phyloP scores from a whole-genome alignment of 2,797 vertebrate species.

The Esox masquinongy region DNA sequence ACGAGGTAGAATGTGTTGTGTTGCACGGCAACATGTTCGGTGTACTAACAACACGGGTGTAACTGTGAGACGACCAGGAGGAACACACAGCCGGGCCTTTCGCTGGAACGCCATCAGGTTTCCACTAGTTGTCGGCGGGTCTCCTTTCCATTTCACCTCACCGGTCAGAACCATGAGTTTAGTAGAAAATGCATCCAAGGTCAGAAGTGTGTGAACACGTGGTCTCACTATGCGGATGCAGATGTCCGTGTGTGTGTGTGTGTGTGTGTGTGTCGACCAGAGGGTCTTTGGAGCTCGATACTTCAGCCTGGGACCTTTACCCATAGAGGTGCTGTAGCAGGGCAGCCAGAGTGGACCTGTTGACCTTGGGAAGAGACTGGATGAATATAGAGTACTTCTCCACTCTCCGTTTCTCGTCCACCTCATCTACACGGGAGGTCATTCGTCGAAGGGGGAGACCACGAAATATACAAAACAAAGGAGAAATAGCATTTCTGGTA shows the following conservation, averaged over 20 bases:
- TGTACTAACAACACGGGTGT: too few relatives aligned
- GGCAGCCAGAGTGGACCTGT: conserved; percentile 86
- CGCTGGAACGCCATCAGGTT: not conserved
- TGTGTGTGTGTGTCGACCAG: conserved; percentile 10
- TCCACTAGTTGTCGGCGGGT: not conserved
- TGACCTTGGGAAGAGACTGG: conserved; percentile 81
- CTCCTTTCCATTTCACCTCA: not conserved
- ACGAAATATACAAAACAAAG: not conserved
- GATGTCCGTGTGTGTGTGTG: conserved; percentile 14
- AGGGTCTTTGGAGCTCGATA: conserved; percentile 7
- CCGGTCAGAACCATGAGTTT: too few relatives aligned
- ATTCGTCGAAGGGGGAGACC: conserved; percentile 7
- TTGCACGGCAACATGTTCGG: not conserved
- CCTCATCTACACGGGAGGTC: conserved; percentile 74
- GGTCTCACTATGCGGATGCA: not conserved
- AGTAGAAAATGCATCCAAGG: not conserved
- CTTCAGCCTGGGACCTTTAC: conserved; percentile 57
- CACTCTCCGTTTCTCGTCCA: conserved; percentile 80
- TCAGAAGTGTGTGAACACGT: conserved; percentile 16
- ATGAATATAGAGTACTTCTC: conserved; percentile 89
- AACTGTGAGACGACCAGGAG: too few relatives aligned
- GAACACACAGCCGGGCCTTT: too few relatives aligned
- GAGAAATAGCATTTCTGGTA: not conserved
- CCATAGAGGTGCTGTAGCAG: conserved; percentile 94
- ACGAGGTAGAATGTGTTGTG: not conserved